Conservation (phyloP, 2,888 invertebrate genomes). For the Allolobophora icterica region DNA sequence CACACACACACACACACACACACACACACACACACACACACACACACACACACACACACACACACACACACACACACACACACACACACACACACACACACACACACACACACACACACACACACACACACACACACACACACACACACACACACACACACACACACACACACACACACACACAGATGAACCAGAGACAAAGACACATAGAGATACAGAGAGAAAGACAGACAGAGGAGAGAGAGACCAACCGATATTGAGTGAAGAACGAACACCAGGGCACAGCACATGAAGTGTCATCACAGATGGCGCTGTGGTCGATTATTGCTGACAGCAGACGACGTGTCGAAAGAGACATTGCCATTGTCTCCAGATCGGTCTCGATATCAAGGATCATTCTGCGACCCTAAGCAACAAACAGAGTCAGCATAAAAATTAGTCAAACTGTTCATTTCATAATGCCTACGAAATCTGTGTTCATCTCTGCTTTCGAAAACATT, state of each 20-base stretch:
- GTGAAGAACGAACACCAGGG: slow-evolving; percentile 11
- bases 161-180: too few species aligned
- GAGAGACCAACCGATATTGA: not conserved
- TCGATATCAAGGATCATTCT: not conserved
- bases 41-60: too few species aligned
- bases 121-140: too few species aligned
- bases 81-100: too few species aligned
- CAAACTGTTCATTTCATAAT: not conserved
- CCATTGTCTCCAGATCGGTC: not conserved
- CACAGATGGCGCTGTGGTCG: not conserved
- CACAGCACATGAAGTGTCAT: not conserved
- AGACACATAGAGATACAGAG: not conserved
- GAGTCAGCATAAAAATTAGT: not conserved
- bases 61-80: too few species aligned
- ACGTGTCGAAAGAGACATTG: not conserved
- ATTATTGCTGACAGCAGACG: not conserved
- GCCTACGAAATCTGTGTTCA: not conserved
- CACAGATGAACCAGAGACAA: not conserved
- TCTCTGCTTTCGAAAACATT: not conserved
- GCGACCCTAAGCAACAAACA: not conserved
- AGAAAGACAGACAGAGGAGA: not conserved
- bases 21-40: too few species aligned
- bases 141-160: too few species aligned
- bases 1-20: too few species aligned
- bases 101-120: too few species aligned